These are phyloP conservation scores for Eledone cirrhosa DNA, from an alignment of 2,888 invertebrate genomes.

Conservation along the genomic window DNA sequence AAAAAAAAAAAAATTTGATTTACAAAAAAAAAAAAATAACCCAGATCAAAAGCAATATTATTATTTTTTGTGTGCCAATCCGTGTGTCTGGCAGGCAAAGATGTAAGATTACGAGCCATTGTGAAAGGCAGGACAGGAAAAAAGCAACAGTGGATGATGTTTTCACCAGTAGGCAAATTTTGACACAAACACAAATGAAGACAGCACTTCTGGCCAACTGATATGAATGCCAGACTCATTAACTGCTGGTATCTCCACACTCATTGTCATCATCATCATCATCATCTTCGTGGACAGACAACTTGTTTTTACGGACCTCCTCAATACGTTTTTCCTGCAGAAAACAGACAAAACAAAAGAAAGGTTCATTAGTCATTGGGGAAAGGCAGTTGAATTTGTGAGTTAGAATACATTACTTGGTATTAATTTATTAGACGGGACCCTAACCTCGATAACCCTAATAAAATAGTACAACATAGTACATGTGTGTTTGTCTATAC, in stretches of 20 bases:
- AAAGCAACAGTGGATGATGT: slow-evolving; percentile 30
- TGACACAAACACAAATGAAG: slow-evolving; percentile 28
- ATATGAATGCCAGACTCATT: slow-evolving; percentile 4
- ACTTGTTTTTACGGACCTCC: slow-evolving; percentile 90
- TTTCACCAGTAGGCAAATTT: slow-evolving; percentile 30
- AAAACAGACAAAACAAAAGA: background rate
- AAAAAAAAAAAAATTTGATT: too few relatives aligned
- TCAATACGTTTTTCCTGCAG: slow-evolving; percentile 89
- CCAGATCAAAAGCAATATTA: slow-evolving; percentile 11
- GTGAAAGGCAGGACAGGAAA: slow-evolving; percentile 26
- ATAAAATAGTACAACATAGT: too few relatives aligned
- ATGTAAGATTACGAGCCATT: slow-evolving; percentile 16
- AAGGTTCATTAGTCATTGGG: background rate
- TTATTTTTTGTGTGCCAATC: slow-evolving; percentile 12
- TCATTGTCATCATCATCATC: slow-evolving; percentile 7
- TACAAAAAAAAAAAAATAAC: background rate
- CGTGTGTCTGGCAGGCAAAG: slow-evolving; percentile 21
- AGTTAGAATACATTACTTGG: too few relatives aligned
- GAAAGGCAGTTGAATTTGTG: background rate
- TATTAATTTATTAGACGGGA: too few relatives aligned
- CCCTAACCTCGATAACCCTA: too few relatives aligned
- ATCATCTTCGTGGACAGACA: slow-evolving; percentile 23
- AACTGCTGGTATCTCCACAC: slow-evolving; percentile 14
- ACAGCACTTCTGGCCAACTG: slow-evolving; percentile 22
- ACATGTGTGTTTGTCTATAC: too few relatives aligned